These are phyloP conservation scores for Rhamphomyia laevipes DNA, from an alignment of 2,888 invertebrate species.

Conservation along the genomic window DNA sequence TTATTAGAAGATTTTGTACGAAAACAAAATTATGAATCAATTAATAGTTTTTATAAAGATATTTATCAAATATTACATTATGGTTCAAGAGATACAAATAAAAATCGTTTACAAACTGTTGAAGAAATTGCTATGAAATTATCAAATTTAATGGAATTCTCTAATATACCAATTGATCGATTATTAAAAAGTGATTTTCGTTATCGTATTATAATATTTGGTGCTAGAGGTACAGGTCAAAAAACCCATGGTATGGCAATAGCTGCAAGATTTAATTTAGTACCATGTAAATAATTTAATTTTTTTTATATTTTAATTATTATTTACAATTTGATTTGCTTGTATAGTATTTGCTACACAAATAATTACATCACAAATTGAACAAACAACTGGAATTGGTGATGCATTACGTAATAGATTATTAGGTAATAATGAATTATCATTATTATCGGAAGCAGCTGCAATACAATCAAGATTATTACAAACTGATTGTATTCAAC, in stretches of 20 bases:
- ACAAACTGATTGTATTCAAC: constrained; percentile 39
- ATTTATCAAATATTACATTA: constrained; percentile 3
- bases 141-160: constrained; percentile 10
- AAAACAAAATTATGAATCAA: constrained; percentile 4
- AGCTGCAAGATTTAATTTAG: constrained; percentile 34
- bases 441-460: constrained; percentile 22
- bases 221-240: constrained; percentile 44
- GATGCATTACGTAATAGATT: constrained; percentile 20
- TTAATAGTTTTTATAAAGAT: constrained; percentile 8
- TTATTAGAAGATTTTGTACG: too few species aligned
- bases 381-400: constrained; percentile 11
- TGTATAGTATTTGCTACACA: background rate
- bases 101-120: background rate
- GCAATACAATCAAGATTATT: constrained; percentile 26
- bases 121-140: constrained; percentile 5
- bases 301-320: background rate
- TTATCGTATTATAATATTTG: constrained; percentile 44
- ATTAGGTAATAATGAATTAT: constrained; percentile 17
- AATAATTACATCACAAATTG: background rate
- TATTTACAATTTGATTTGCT: background rate
- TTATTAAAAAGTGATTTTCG: constrained; percentile 14
- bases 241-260: constrained; percentile 42
- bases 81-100: background rate
- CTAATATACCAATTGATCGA: background rate
- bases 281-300: too few species aligned